phyloP scores from a whole-genome alignment of 2,888 invertebrate genomes.

The Criorhina ranunculi region DNA sequence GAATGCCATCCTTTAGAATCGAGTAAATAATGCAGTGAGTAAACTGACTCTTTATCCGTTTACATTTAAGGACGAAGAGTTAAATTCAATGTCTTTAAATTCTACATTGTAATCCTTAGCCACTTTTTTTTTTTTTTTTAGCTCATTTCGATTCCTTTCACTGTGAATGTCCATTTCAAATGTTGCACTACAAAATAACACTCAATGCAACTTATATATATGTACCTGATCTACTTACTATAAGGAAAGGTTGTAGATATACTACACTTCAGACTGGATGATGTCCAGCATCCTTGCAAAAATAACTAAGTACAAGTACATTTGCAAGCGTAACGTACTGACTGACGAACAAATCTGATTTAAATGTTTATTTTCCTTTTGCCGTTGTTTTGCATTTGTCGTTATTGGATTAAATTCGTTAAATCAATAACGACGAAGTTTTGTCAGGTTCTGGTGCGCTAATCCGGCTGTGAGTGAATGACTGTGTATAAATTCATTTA shows the following conservation, averaged over 20 bases:
- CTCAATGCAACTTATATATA: background rate
- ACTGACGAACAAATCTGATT: slow-evolving; percentile 14
- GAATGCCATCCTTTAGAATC: background rate
- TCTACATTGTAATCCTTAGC: slow-evolving; percentile 1
- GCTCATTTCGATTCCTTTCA: slow-evolving; percentile 2
- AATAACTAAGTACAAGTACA: background rate
- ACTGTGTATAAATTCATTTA: background rate
- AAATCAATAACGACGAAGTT: slow-evolving; percentile 21
- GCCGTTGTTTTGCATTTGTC: background rate
- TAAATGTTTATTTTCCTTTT: background rate
- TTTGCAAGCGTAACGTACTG: slow-evolving; percentile 22
- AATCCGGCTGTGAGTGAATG: slow-evolving; percentile 5
- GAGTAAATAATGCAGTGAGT: slow-evolving; percentile 21
- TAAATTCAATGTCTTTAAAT: slow-evolving; percentile 1
- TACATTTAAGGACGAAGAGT: slow-evolving; percentile 7
- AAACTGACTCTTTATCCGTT: slow-evolving; percentile 32
- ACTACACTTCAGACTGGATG: background rate
- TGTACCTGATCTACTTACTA: background rate
- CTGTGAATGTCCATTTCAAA: background rate
- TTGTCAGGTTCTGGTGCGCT: slow-evolving; percentile 3
- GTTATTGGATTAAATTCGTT: slow-evolving; percentile 13
- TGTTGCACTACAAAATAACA: background rate
- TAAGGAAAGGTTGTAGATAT: background rate
- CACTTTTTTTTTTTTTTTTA: background rate
- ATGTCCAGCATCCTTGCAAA: slow-evolving; percentile 16